phyloP scores from a whole-genome alignment of 2,113 vertebrate species.

The Ramphastos sulfuratus region DNA sequence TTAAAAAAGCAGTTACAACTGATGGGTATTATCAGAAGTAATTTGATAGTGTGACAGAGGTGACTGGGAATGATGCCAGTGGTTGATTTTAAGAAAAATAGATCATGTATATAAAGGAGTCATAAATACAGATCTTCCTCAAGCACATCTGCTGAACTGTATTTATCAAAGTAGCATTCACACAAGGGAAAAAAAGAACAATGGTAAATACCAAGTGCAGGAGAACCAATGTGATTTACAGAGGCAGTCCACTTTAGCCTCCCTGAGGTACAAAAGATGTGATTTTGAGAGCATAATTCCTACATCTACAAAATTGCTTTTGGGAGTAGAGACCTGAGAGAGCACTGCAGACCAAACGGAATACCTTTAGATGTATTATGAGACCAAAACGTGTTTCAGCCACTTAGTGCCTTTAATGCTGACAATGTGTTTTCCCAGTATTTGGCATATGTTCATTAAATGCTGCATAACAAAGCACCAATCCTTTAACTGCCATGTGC shows the following conservation, averaged over 20 bases:
- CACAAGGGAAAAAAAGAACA: slow-evolving; percentile 15
- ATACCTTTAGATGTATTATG: neutral
- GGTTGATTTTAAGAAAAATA: neutral
- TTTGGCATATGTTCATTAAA: neutral
- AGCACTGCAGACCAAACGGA: neutral
- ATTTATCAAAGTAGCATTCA: slow-evolving; percentile 41
- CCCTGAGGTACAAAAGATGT: neutral
- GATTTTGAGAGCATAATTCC: neutral
- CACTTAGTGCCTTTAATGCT: neutral
- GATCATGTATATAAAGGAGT: neutral
- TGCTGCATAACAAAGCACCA: neutral
- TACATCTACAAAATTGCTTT: neutral
- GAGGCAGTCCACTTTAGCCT: neutral
- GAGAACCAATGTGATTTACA: slow-evolving; percentile 23
- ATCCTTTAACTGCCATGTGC: neutral
- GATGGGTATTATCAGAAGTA: neutral
- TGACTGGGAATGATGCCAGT: neutral
- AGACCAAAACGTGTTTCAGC: neutral
- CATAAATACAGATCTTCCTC: slow-evolving; percentile 25
- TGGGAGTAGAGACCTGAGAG: neutral
- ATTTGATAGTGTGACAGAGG: neutral
- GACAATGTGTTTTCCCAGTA: neutral
- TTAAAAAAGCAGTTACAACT: neutral
- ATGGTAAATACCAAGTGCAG: neutral
- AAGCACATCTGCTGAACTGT: neutral